These are phyloP conservation scores for Conops quadrifasciatus DNA, from an alignment of 2,888 invertebrate genomes.

Conservation along the genomic window DNA sequence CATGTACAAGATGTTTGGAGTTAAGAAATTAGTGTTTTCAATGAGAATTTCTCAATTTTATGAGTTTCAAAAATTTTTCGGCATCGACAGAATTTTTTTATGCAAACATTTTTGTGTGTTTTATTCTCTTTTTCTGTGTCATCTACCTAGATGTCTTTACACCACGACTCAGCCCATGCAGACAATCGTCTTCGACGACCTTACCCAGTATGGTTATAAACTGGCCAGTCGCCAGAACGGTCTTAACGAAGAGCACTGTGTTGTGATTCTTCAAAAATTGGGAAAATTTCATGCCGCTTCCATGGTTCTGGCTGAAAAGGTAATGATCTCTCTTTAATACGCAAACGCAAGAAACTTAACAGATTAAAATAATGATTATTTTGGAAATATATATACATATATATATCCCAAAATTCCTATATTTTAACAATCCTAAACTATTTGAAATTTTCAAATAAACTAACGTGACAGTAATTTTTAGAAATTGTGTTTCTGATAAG, in stretches of 20 bases:
- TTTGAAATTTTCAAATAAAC: too few relatives aligned
- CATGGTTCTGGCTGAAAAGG: slow-evolving; percentile 67
- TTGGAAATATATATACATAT: too few relatives aligned
- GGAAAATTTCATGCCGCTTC: slow-evolving; percentile 70
- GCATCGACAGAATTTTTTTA: neutral
- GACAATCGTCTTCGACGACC: slow-evolving; percentile 63
- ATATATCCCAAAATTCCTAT: too few relatives aligned
- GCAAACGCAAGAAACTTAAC: neutral
- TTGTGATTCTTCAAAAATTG: slow-evolving; percentile 66
- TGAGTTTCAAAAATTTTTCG: neutral
- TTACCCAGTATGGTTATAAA: slow-evolving; percentile 68
- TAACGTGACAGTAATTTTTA: too few relatives aligned
- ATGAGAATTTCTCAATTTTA: too few relatives aligned
- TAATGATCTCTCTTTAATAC: slow-evolving; percentile 47
- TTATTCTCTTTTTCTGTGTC: slow-evolving; percentile 8
- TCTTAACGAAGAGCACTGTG: slow-evolving; percentile 68
- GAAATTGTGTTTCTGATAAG: too few relatives aligned
- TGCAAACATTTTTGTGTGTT: neutral
- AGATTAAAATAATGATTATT: too few relatives aligned
- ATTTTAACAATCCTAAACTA: too few relatives aligned
- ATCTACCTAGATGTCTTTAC: slow-evolving; percentile 62
- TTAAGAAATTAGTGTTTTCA: too few relatives aligned
- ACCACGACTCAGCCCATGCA: slow-evolving; percentile 58
- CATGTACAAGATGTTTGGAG: too few relatives aligned
- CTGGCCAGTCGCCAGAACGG: slow-evolving; percentile 68